These are phyloP conservation scores for Cardiocondyla obscurior DNA, from an alignment of 1,140 invertebrate genomes.

Conservation along the genomic window DNA sequence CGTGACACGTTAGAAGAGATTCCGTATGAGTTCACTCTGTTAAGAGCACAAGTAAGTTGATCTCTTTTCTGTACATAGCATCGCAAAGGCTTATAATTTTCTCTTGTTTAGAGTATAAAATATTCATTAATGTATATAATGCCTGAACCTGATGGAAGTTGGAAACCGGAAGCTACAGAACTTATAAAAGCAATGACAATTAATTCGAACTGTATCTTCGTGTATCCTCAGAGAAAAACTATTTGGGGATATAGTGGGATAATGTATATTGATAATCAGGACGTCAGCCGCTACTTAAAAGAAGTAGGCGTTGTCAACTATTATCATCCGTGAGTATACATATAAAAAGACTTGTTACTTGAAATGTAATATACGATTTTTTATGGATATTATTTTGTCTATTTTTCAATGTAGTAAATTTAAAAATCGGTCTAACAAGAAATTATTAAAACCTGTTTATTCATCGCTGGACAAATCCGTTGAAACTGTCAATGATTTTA, in stretches of 20 bases:
- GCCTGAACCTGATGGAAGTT: conserved; percentile 62
- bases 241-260: conserved; percentile 65
- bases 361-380: neutral
- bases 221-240: conserved; percentile 64
- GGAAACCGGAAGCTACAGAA: conserved; percentile 61
- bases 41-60: conserved; percentile 74
- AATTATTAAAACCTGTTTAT: neutral
- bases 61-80: neutral
- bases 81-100: neutral
- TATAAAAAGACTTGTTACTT: neutral
- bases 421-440: neutral
- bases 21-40: conserved; percentile 65
- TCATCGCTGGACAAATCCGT: neutral
- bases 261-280: conserved; percentile 38
- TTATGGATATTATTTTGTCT: neutral
- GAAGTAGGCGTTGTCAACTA: neutral
- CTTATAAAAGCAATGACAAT: too few species aligned
- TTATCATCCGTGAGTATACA: neutral
- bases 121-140: conserved; percentile 74
- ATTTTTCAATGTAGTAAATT: neutral
- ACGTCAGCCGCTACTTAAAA: conserved; percentile 15
- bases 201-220: neutral
- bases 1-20: conserved; percentile 75
- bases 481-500: neutral
- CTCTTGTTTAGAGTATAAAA: conserved; percentile 76